phyloP scores from a whole-genome alignment of 2,113 vertebrate species.

The Bos taurus region ARS-UCD2.0 NC_037328.1:105168001-105168500 shows the following conservation, averaged over 20 bases:
- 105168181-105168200: not conserved
- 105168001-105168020: not conserved
- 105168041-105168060: rapidly evolving
- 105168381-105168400: not conserved
- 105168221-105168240: not conserved
- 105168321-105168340: not conserved
- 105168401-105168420: not conserved
- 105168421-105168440: not conserved
- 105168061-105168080: not conserved
- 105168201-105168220: not conserved
- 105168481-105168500: not conserved
- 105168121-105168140: not conserved
- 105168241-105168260: not conserved
- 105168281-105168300: rapidly evolving
- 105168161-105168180: not conserved
- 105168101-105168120: not conserved
- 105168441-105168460: not conserved
- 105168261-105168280: not conserved
- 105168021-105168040: not conserved
- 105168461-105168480: not conserved
- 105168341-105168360: not conserved
- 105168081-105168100: not conserved
- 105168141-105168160: not conserved
- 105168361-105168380: not conserved
- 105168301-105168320: not conserved